Evolutionary conservation across 2,797 vertebrate genomes (phyloP), one percentile per base, ranked within the genome.

Genomic region (Netta rufina): DNA sequence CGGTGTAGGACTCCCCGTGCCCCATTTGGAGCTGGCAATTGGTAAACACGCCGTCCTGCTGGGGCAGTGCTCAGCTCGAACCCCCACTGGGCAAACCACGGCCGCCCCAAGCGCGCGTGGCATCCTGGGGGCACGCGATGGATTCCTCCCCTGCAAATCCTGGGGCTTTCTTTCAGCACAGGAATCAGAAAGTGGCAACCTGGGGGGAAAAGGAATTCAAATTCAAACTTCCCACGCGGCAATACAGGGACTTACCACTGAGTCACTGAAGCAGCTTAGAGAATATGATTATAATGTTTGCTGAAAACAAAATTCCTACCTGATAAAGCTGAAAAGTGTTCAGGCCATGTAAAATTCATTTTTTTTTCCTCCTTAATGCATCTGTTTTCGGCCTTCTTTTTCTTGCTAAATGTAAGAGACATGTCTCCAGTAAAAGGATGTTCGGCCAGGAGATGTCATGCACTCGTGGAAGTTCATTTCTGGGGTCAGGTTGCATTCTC

Each of bases 101-200:
- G 77, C 87, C 75, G 64, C 62, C 56, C 18, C 36, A 57, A 54
- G 33, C 64, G 56, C 51, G 75, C 1, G 4, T 25, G 61, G 60
- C 43, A 15, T 73, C 64, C 13, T 89, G 90, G 67, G 81, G 85
- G 72, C 89, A 53, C 32, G 15, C 21, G 14, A 71, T 90, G 36
- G 75, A 91, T 62, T 78, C 85, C 93, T 95, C 89, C 92, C 24
- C 82, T 96, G 91, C 88, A 82, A 78, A 92, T 84, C 89, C 83
- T 8, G 6, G 22, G 12, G 76, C 89, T 83, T 90, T 75, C 65
- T 91, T 92, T 93, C 7, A 8, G 54, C 74, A 58, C 28, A 79
- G 64, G 78, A 71, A 77, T 87, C 74, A 5, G 20, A 38, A 95
- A 95, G 86, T 89, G 86, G 92, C 92, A 90, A 83, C 88, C 90